Percentiles rank a stretch among this genome's conserved stretches.
These are phyloP conservation scores for Raphicerus campestris DNA, from an alignment of 2,113 vertebrate species.

Conservation along the genomic window DNA sequence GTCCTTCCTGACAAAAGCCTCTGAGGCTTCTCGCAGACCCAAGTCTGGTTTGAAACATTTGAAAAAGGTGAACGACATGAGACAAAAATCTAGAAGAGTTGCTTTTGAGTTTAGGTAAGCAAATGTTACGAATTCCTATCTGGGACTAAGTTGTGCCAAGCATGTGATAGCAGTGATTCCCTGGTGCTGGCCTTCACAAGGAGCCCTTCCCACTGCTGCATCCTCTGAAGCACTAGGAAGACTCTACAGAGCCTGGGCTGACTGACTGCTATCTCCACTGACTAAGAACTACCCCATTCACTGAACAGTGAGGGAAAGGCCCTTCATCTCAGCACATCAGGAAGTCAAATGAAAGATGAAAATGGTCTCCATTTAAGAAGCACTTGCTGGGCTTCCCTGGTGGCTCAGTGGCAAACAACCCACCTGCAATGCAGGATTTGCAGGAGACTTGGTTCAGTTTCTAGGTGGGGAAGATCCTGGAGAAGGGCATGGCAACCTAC, in stretches of 20 bases:
- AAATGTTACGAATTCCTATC: background rate
- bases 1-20: background rate
- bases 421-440: background rate
- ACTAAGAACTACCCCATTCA: background rate
- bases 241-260: background rate
- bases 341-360: slow-evolving; percentile 5
- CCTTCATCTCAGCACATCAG: background rate
- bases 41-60: background rate
- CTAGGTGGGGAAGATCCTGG: background rate
- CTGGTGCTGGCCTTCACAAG: background rate
- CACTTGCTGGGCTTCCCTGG: background rate
- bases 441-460: background rate
- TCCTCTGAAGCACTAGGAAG: background rate
- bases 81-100: background rate
- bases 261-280: background rate
- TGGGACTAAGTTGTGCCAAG: background rate
- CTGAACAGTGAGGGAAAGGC: background rate
- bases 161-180: background rate
- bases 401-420: background rate
- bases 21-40: background rate
- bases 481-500: background rate
- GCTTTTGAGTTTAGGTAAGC: background rate
- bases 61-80: background rate
- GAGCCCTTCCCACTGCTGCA: background rate
- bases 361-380: background rate